phyloP scores from a whole-genome alignment of 2,797 vertebrate genomes.

The Cirrhinus molitorella region DNA sequence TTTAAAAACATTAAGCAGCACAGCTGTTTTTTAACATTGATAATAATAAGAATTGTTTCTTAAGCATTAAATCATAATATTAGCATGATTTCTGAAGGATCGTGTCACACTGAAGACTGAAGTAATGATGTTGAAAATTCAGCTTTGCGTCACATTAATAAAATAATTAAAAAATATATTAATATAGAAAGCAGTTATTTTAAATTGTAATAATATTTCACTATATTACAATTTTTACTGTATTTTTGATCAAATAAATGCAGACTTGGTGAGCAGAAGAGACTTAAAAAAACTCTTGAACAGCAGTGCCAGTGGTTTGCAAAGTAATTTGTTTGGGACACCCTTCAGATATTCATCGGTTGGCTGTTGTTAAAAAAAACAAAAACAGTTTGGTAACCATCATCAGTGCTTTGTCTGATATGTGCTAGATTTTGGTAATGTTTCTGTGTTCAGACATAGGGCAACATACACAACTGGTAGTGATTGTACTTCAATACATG shows the following conservation, averaged over 20 bases:
- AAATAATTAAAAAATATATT: neutral
- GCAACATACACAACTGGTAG: constrained; percentile 72
- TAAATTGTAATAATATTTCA: neutral
- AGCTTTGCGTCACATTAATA: neutral
- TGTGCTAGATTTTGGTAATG: constrained; percentile 77
- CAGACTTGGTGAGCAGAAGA: neutral
- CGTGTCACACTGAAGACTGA: neutral
- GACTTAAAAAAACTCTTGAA: neutral
- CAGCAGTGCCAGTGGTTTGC: neutral
- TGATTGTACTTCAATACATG: constrained; percentile 79
- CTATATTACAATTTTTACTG: neutral
- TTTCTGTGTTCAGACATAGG: constrained; percentile 72
- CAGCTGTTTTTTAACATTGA: neutral
- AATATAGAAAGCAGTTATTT: neutral
- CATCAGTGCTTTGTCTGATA: constrained; percentile 79
- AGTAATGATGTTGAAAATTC: neutral
- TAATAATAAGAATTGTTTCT: neutral
- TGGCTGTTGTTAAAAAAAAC: constrained; percentile 47
- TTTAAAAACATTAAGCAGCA: neutral
- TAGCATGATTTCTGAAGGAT: neutral
- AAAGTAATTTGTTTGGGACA: constrained; percentile 18
- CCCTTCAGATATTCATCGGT: constrained; percentile 53
- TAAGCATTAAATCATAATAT: neutral
- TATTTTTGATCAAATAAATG: constrained; percentile 16
- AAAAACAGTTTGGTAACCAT: constrained; percentile 68